Base-by-base conservation (phyloP, 2,888 invertebrate species). In the Napeogenes inachia region DNA sequence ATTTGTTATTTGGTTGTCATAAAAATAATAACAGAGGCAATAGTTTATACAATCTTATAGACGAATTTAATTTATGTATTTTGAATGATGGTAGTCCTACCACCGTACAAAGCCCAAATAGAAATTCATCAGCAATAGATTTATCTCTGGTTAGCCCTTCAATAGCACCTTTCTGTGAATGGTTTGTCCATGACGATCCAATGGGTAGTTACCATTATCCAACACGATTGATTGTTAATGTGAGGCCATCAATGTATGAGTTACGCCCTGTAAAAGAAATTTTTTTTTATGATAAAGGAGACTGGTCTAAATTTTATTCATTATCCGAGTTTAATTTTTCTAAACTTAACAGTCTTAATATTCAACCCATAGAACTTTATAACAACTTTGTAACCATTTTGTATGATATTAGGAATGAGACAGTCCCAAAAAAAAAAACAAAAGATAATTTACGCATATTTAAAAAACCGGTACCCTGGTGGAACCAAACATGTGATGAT, bases 1-100 rank as follows among this genome's bases (percentile, higher is more conserved):
- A 70, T 50, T 54, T 69, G 8, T 62, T 62, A 4, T 69, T 71
- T 63, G 71, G 65, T 6, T 71, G 65, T 60, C 5, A 33, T 13
- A 67, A 50, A 13, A 66, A 64, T 30, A 13, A 33, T 57, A 21
- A 21, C 21, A 56, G 65, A 55, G 63, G 59, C 30, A n/a, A 59
- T 13, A 10, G 55, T 13, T 21, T 68, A n/a, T 67, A 54, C 61
- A 56, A 69, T 45, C 33, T 65, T 8, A 53, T 67, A 45, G 67
- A 69, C 60, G 64, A 67, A 57, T 32, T 47, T n/a, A 62, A 67
- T 42, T 21, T 35, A 35, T 68, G 64, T 42, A 63, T 66, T 30
- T 54, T 65, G 13, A 64, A 67, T 59, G 50, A 58, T 60, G 68
- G 66, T 21, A 45, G 13, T 8, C 13, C 57, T 46, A 66, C 66